Conservation (phyloP, 1,140 invertebrate genomes). For the Triops cancriformis region DNA sequence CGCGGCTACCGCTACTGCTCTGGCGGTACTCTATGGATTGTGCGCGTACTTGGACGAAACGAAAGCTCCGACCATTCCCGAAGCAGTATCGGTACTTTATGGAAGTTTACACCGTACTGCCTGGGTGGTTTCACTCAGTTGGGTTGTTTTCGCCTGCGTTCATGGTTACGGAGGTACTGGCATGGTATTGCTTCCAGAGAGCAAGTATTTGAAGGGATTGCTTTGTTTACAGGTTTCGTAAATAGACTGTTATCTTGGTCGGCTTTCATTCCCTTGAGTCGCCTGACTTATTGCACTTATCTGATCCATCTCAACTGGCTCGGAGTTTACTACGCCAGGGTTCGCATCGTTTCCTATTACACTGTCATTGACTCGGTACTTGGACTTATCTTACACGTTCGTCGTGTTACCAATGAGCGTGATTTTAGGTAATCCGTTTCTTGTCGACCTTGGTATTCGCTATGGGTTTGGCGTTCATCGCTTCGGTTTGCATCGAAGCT, state of each 20-base stretch:
- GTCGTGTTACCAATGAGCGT: not conserved
- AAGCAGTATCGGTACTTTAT: not conserved
- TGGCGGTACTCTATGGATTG: not conserved
- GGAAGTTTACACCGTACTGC: not conserved
- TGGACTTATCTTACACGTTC: not conserved
- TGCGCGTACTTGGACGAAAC: not conserved
- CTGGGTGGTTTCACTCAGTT: not conserved
- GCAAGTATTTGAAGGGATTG: not conserved
- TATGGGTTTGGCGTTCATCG: too few relatives aligned
- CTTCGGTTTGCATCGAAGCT: too few relatives aligned
- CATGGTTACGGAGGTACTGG: conserved; percentile 11
- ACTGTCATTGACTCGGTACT: not conserved
- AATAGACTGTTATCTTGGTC: conserved; percentile 66
- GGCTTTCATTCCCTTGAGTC: conserved; percentile 67
- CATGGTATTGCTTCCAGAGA: not conserved
- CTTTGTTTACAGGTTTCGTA: conserved; percentile 46
- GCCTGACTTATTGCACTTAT: conserved; percentile 83
- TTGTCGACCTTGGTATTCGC: conserved; percentile 45
- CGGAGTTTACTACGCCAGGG: not conserved
- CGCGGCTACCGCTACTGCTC: not conserved
- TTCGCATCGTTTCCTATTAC: not conserved
- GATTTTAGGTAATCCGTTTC: conserved; percentile 44
- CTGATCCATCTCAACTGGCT: conserved; percentile 79
- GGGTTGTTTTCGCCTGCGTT: not conserved
- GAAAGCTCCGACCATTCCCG: not conserved